Base-by-base conservation (phyloP, 2,113 vertebrate species). In the Butorides virescens region DNA sequence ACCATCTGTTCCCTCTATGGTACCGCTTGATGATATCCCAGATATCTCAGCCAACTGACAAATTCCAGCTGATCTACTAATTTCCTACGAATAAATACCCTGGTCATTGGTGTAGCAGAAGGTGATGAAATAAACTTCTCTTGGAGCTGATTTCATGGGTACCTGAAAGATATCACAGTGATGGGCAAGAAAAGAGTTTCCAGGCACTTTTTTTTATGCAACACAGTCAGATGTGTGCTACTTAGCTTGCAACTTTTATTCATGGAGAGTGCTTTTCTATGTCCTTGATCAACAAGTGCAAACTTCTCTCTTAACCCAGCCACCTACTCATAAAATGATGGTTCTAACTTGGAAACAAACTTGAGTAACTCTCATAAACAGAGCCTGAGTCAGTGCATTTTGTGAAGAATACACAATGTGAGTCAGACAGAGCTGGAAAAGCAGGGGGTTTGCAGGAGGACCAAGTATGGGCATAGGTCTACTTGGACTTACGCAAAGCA, bases 291-390 rank as follows among this genome's bases (percentile, higher is more conserved):
- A 70, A 47, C 10, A 75, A 82, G 29, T 27, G 62, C 39, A 68
- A 61, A 62, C 39, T 76, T 91, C 46, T 90, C 56, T 88, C 63
- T 61, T 88, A 58, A 75, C 34, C 39, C 42, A 68, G 27, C 39
- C 61, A 78, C 42, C 79, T 94, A 47, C 78, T 84, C 36, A 65
- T 75, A 89, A 93, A 95, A 78, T 11, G 14, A 11, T n/a, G 30
- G 42, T 87, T 95, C 70, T 68, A 19, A 78, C 61, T 68, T 71
- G 62, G 89, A 93, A 95, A 76, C 53, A 82, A 93, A 80, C 70
- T 29, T 65, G 73, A 93, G 67, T 79, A 92, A 82, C 65, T 84
- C 86, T 72, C 25, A 82, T 61, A 86, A 96, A 89, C 92, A 92
- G 77, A 91, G 77, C 22, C 70, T 46, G 34, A 79, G 80, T 79